phyloP scores from a whole-genome alignment of 1,140 invertebrate genomes.

The Ceratina japonica region DNA sequence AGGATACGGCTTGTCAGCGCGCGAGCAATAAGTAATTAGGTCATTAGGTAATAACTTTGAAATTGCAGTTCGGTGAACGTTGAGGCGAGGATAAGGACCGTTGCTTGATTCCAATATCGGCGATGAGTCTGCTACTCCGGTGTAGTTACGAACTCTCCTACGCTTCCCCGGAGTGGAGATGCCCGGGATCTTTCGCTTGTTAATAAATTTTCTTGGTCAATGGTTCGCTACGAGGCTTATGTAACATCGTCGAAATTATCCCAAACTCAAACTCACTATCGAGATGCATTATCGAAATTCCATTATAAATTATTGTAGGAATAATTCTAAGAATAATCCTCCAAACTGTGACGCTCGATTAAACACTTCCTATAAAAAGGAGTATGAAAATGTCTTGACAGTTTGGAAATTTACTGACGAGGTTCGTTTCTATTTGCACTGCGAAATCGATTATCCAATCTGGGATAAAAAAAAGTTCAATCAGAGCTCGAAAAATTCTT shows the following conservation, averaged over 20 bases:
- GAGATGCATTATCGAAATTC: no score
- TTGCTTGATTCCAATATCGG: constrained; percentile 10
- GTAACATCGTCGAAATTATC: neutral
- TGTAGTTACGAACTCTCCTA: neutral
- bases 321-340: no score
- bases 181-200: neutral
- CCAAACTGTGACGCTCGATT: no score
- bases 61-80: neutral
- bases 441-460: neutral
- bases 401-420: no score
- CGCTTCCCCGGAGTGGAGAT: no score
- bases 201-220: constrained; percentile 1
- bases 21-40: constrained; percentile 8
- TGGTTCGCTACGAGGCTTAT: neutral
- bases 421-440: no score
- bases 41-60: constrained; percentile 23
- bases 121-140: neutral
- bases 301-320: no score
- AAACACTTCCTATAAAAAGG: no score
- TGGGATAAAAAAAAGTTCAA: neutral
- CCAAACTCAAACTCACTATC: no score
- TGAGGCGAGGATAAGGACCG: neutral
- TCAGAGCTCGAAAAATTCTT: no score
- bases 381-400: no score
- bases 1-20: neutral